A percentile compares a stretch with the other conserved stretches of the same genome.
These are phyloP conservation scores for Parus major DNA, from an alignment of 2,113 vertebrate species.

Conservation along the genomic window DNA sequence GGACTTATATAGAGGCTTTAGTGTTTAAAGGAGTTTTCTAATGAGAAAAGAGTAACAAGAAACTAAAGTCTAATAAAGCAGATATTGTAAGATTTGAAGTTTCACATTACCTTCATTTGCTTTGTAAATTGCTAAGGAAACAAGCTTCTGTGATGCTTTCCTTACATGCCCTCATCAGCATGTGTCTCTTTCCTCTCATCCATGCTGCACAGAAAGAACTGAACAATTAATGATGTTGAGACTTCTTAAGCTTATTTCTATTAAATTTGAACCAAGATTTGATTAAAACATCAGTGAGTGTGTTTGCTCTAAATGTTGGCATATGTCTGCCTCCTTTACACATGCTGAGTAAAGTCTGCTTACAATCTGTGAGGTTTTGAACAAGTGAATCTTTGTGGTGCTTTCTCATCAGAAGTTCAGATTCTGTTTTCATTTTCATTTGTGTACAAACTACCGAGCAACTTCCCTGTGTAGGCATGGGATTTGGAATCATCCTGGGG, in stretches of 20 bases:
- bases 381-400: conserved; percentile 19
- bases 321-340: conserved; percentile 2
- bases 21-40: conserved; percentile 48
- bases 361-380: background rate
- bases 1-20: conserved; percentile 39
- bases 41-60: conserved; percentile 58
- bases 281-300: background rate
- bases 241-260: conserved; percentile 23
- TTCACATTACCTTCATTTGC: conserved; percentile 47
- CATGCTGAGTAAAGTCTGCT: background rate
- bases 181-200: background rate
- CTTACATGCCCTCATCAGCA: background rate
- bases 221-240: background rate
- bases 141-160: background rate
- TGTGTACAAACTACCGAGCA: rapidly evolving
- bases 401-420: background rate
- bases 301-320: background rate
- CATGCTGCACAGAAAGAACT: background rate
- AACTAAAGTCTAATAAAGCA: conserved; percentile 55
- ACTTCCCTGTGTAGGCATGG: background rate
- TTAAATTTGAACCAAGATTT: background rate
- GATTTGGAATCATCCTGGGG: background rate
- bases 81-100: conserved; percentile 49
- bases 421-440: background rate
- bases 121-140: conserved; percentile 46